Percentiles rank a stretch among this genome's conserved stretches.
These are phyloP conservation scores for Zophobas morio DNA, from an alignment of 1,140 invertebrate species.

Conservation along the genomic window DNA sequence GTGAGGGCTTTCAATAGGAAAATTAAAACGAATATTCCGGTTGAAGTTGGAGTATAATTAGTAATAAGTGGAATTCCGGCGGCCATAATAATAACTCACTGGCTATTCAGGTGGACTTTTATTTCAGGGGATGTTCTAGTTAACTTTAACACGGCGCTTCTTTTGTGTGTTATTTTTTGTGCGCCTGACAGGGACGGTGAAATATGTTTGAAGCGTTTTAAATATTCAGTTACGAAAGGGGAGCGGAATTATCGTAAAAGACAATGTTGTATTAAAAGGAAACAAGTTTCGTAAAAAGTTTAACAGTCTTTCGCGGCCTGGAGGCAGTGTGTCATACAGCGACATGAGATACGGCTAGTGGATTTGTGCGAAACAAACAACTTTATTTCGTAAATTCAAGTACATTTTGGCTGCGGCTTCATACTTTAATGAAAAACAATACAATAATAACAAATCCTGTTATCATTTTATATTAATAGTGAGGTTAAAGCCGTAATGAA, in stretches of 20 bases:
- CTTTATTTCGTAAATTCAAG: no score
- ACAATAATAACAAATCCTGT: no score
- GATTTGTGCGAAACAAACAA: no score
- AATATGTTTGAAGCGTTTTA: constrained; percentile 14
- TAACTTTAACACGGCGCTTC: constrained; percentile 19
- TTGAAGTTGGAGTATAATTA: constrained; percentile 16
- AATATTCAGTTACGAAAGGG: constrained; percentile 4
- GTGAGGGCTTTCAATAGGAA: not conserved
- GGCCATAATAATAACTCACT: constrained; percentile 8
- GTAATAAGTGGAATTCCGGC: constrained; percentile 32
- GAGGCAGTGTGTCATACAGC: no score
- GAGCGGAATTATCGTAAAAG: not conserved
- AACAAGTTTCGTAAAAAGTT: not conserved
- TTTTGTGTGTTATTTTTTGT: constrained; percentile 19
- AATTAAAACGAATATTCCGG: constrained; percentile 11
- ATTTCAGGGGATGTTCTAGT: constrained; percentile 32
- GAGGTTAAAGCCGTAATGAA: no score
- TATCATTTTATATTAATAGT: no score
- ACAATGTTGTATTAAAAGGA: not conserved
- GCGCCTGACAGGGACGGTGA: not conserved
- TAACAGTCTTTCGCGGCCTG: not conserved
- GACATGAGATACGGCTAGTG: no score
- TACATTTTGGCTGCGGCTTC: no score
- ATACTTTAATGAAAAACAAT: no score
- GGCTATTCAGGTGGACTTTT: constrained; percentile 25